Conservation (phyloP, 2,113 vertebrate genomes). For the Monarcha castaneiventris region DNA sequence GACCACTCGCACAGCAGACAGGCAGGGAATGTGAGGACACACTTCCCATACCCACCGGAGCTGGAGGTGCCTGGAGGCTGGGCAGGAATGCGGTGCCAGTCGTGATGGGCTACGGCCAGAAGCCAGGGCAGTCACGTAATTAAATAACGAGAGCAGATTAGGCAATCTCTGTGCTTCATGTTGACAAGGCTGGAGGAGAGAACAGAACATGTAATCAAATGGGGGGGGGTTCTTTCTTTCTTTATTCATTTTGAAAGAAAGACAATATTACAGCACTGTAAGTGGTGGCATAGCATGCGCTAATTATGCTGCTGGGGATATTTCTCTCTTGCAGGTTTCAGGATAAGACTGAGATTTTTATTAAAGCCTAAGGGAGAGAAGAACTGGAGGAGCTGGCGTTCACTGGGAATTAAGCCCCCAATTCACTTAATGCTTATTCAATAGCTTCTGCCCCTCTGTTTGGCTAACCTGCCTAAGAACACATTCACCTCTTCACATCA, state of each 20-base stretch:
- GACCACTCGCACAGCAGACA: fast-evolving
- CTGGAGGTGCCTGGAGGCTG: neutral
- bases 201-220: constrained; percentile 46
- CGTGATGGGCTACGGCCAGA: neutral
- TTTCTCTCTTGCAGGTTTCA: neutral
- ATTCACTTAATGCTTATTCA: neutral
- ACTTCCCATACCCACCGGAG: neutral
- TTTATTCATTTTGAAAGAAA: constrained; percentile 2
- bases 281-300: neutral
- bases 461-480: neutral
- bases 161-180: constrained; percentile 28
- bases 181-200: constrained; percentile 32
- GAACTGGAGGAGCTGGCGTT: neutral
- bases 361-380: neutral
- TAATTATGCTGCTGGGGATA: neutral
- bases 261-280: neutral
- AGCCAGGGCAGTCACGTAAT: constrained; percentile 29
- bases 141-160: constrained; percentile 43
- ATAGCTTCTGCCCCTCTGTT: neutral
- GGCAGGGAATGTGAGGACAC: neutral
- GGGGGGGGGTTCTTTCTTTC: neutral
- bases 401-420: neutral
- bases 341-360: neutral
- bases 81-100: neutral
- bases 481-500: neutral